Evolutionary conservation across 2,797 vertebrate species (phyloP).

Genomic region (Lates japonicus): DNA sequence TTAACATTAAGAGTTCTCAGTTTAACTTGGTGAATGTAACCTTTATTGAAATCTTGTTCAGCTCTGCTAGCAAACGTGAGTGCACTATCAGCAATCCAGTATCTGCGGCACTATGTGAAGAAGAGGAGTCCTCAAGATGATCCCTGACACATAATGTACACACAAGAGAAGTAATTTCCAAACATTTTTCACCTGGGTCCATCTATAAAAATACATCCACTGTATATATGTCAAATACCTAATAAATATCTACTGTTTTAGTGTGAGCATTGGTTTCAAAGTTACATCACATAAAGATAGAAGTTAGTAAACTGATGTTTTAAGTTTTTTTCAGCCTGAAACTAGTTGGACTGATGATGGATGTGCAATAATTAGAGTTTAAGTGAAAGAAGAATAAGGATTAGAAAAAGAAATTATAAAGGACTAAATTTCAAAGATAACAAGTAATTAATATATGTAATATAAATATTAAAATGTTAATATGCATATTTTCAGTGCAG

Average conservation of each 20-base stretch:
- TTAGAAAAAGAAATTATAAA: background rate
- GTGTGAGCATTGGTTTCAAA: background rate
- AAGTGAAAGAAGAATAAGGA: background rate
- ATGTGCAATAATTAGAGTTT: background rate
- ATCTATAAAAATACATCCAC: slow-evolving; percentile 47
- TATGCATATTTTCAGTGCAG: background rate
- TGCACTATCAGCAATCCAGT: slow-evolving; percentile 95
- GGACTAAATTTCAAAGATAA: background rate
- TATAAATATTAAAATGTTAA: background rate
- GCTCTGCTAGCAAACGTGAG: slow-evolving; percentile 95
- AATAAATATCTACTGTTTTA: background rate
- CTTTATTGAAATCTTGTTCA: slow-evolving; percentile 77
- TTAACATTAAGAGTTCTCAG: background rate
- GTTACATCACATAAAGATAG: background rate
- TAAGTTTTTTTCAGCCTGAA: slow-evolving; percentile 6
- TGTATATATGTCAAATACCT: slow-evolving; percentile 13
- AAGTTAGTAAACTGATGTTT: background rate
- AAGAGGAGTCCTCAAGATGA: slow-evolving; percentile 72
- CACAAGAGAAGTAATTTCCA: slow-evolving; percentile 52
- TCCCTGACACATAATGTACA: slow-evolving; percentile 50
- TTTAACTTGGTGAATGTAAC: slow-evolving; percentile 17
- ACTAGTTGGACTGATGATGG: background rate
- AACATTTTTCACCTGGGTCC: slow-evolving; percentile 73
- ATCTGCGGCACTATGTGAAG: slow-evolving; percentile 88
- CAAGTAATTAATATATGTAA: background rate